phyloP scores from a whole-genome alignment of 2,113 vertebrate species.

The Mola mola region DNA sequence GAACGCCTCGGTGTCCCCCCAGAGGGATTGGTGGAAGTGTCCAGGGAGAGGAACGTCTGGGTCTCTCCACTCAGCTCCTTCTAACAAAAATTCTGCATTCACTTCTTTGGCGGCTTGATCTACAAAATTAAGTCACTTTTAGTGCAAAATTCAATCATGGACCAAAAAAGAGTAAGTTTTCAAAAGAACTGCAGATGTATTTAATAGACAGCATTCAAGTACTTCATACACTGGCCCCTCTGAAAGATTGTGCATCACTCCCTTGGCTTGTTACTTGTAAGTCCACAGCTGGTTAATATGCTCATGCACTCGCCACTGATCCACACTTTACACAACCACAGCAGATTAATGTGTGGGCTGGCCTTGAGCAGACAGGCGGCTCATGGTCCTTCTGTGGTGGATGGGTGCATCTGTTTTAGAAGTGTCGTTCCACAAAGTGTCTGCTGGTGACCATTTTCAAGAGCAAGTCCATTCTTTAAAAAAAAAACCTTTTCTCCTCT shows the following conservation, averaged over 20 bases:
- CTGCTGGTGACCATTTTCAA: slow-evolving; percentile 26
- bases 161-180: not conserved
- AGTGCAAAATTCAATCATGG: not conserved
- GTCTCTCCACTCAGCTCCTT: too few species aligned
- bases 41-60: too few species aligned
- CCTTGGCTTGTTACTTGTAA: slow-evolving; percentile 38
- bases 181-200: not conserved
- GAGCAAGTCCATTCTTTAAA: slow-evolving; percentile 5
- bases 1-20: too few species aligned
- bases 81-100: too few species aligned
- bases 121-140: slow-evolving; percentile 1
- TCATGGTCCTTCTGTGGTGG: slow-evolving; percentile 21
- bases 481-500: slow-evolving; percentile 23
- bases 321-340: slow-evolving; percentile 23
- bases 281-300: slow-evolving; percentile 46
- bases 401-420: slow-evolving; percentile 69
- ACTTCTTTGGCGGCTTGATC: too few species aligned
- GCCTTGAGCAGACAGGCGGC: slow-evolving; percentile 31
- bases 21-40: too few species aligned
- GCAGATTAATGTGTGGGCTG: slow-evolving; percentile 66
- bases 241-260: slow-evolving; percentile 31
- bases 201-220: slow-evolving; percentile 2
- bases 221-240: not conserved
- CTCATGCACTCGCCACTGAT: slow-evolving; percentile 46
- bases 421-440: slow-evolving; percentile 55